Conservation (phyloP, 1,140 invertebrate species). For the Drosophila mayri region DNA sequence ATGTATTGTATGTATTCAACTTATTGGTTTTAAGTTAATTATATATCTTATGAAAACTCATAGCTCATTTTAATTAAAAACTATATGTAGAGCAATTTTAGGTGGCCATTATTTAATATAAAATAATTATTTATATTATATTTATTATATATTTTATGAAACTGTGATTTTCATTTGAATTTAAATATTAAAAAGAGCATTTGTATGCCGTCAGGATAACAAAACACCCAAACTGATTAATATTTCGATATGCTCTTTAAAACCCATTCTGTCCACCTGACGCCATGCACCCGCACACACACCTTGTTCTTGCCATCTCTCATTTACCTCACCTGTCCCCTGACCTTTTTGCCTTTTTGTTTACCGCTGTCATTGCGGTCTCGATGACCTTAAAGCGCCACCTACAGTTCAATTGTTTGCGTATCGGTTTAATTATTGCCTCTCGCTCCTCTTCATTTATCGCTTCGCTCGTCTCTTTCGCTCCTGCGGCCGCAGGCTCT, state of each 20-base stretch:
- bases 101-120: neutral
- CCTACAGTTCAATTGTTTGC: conserved; percentile 75
- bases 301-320: neutral
- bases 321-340: neutral
- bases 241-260: conserved; percentile 8
- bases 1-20: too few species aligned
- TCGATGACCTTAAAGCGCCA: conserved; percentile 64
- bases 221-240: neutral
- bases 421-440: conserved; percentile 81
- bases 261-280: conserved; percentile 31
- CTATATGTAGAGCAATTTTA: too few species aligned
- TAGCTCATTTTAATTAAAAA: too few species aligned
- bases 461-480: conserved; percentile 1
- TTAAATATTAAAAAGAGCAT: neutral
- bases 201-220: neutral
- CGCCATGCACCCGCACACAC: neutral
- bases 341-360: conserved; percentile 19
- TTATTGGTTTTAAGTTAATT: too few species aligned
- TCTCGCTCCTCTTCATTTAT: conserved; percentile 37
- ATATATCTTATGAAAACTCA: too few species aligned
- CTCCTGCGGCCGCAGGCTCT: conserved; percentile 1
- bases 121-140: neutral
- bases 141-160: neutral
- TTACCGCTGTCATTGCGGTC: conserved; percentile 48
- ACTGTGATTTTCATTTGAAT: neutral